Base-by-base conservation (phyloP, 2,797 vertebrate genomes). In the Sternotherus odoratus region DNA sequence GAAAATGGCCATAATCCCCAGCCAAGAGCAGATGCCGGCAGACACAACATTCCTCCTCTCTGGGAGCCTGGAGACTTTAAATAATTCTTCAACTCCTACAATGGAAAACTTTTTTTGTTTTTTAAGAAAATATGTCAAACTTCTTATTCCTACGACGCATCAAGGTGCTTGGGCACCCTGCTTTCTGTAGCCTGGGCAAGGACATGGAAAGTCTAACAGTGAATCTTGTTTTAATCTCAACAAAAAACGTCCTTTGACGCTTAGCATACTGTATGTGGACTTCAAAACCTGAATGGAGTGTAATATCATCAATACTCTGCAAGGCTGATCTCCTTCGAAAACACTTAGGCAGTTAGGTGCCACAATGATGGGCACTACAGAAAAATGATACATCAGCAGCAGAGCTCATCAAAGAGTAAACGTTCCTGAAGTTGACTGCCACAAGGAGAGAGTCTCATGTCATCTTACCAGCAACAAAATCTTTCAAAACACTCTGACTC, bases 1-100 rank as follows among this genome's bases (percentile, higher is more conserved):
- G 92, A 51, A 89, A 92, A 75, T 75, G 79, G 95, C 77, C 91
- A 78, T 51, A 48, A 72, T 77, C 72, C 39, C 83, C 72, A 69
- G 78, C 19, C 87, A 79, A 33, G 33, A 91, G 30, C 75, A 36
- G 77, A 24, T 21, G 75, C 80, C 54, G 80, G 49, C 89, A 80
- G 57, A 56, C 4, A 49, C 39, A 88, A 83, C 7, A 50, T 13
- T 30, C 86, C 85, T 69, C 19, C 39, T 33, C 80, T 23, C 39
- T 77, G 36, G 33, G 56, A 6, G 54, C 56, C 66, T 77, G 33
- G 77, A 81, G 28, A 69, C 77, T 48, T 54, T 39, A 48, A 53
- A 60, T 57, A 79, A 74, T 12, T 6, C 15, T 74, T 74, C 46
- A 43, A 21, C 53, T 79, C 57, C 24, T 36, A n/a, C 57, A 83